Conservation (phyloP, 2,888 invertebrate genomes). For the Zootermopsis nevadensis region DNA sequence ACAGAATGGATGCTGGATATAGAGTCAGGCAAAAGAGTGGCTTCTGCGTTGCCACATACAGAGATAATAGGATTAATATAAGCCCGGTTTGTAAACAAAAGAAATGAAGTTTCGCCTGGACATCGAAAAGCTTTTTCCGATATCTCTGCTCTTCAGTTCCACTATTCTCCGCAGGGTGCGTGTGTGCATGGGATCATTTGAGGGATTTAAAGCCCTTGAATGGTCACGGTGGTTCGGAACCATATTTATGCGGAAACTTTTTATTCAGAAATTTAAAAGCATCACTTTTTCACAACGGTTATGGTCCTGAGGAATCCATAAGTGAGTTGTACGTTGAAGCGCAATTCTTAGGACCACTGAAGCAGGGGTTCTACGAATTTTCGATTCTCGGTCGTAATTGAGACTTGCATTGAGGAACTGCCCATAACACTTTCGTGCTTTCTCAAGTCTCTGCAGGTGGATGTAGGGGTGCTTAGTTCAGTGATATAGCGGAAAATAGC, state of each 20-base stretch:
- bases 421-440: too few species aligned
- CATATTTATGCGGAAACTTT: not conserved
- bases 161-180: not conserved
- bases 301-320: too few species aligned
- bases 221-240: not conserved
- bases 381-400: too few species aligned
- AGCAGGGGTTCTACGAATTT: too few species aligned
- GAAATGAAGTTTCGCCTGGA: slow-evolving; percentile 33
- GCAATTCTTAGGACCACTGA: too few species aligned
- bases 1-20: not conserved
- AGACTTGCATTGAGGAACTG: too few species aligned
- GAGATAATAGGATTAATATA: slow-evolving; percentile 33
- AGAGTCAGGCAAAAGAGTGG: not conserved
- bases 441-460: too few species aligned
- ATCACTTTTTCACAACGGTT: too few species aligned
- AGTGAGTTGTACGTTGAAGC: too few species aligned
- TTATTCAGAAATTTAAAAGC: too few species aligned
- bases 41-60: not conserved
- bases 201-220: slow-evolving; percentile 10
- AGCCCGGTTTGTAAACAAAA: slow-evolving; percentile 26
- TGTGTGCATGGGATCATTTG: not conserved
- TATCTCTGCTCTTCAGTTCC: slow-evolving; percentile 19
- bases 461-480: too few species aligned
- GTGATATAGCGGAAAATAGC: too few species aligned
- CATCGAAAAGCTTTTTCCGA: slow-evolving; percentile 36